Base-by-base conservation (phyloP, 2,888 invertebrate species). In the Operophtera brumata region DNA sequence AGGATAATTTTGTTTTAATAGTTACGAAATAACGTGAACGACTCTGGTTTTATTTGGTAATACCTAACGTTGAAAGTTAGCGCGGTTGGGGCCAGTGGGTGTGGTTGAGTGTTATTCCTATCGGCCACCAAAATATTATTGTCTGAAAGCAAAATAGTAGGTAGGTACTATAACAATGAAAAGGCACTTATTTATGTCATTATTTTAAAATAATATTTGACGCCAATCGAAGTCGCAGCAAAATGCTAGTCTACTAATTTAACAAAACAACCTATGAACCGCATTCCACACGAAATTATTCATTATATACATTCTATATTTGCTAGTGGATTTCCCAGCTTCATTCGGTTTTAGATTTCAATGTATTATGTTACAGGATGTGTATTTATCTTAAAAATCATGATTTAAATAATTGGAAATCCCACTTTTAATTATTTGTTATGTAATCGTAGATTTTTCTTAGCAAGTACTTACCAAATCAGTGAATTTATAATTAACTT, bases 281-380 rank as follows among this genome's bases (percentile, higher is more conserved):
- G 53, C 65, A 65, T 65, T 65, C 65, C 59, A 47, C 7, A 25
- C 47, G 49, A 53, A 59, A 59, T 61, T 64, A 64, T 60, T 62
- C 62, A 59, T 51, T 53, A 64, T 53, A 37, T 55, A 48, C 49
- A 55, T 47, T 60, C 61, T 62, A 64, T 51, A 64, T 58, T 62
- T 50, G 61, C 48, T 56, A 49, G 50, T 65, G 66, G 66, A 41
- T 61, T 67, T 67, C 52, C 66, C 65, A 64, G 56, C 53, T 58
- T 50, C 42, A 56, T 57, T 45, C 34, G 60, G 65, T 67, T 53
- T 65, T 64, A 52, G 42, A 56, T 67, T 65, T 56, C 66, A 64
- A 36, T 32, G 52, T 52, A 59, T 65, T 47, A 40, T 40, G 59
- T 65, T 62, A 65, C 65, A 62, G 62, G 62, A 61, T 59, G 50